Evolutionary conservation across 2,888 invertebrate genomes (phyloP).

Genomic region (Sicus ferrugineus): DNA sequence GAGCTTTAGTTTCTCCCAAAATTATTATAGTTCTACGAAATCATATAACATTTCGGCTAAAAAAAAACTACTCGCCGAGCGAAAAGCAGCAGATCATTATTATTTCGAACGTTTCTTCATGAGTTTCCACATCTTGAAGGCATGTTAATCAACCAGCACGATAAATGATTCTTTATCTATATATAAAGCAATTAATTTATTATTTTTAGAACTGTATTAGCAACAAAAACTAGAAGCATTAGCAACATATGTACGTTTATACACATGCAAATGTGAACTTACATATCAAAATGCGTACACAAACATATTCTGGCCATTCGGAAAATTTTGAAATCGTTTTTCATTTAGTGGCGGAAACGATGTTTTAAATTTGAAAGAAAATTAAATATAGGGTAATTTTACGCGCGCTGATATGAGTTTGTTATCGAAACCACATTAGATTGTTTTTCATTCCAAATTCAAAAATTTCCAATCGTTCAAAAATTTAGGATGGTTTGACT

Average conservation of each 20-base stretch:
- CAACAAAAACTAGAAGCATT: not conserved
- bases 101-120: slow-evolving; percentile 11
- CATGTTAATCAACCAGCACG: slow-evolving; percentile 17
- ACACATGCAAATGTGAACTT: slow-evolving; percentile 10
- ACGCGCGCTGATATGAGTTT: no score
- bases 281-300: not conserved
- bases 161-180: slow-evolving; percentile 13
- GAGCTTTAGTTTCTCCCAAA: no score
- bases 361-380: no score
- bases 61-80: no score
- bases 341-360: no score
- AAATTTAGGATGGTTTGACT: no score
- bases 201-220: slow-evolving; percentile 1
- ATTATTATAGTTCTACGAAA: no score
- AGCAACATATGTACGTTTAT: slow-evolving; percentile 14
- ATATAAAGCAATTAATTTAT: slow-evolving; percentile 13
- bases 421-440: no score
- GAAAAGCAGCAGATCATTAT: not conserved
- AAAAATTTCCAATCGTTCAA: no score
- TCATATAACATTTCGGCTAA: no score
- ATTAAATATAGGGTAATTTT: no score
- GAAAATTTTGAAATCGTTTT: not conserved
- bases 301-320: not conserved
- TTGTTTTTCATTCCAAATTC: no score
- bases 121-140: slow-evolving; percentile 26